These are phyloP conservation scores for Penelope pileata DNA, from an alignment of 2,113 vertebrate genomes.

Conservation along the genomic window DNA sequence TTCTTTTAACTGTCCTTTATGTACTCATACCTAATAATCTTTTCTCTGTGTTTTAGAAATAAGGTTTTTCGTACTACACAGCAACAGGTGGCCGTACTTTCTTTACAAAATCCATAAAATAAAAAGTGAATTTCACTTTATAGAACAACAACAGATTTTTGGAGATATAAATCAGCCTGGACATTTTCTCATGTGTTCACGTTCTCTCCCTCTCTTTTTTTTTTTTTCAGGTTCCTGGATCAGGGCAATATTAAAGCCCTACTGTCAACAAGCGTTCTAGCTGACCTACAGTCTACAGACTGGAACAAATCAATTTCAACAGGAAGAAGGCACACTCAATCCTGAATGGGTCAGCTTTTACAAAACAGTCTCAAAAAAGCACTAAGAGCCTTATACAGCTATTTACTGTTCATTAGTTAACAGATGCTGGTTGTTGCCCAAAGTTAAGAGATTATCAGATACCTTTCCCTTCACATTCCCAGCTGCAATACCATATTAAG, in stretches of 20 bases:
- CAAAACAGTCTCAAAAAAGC: not conserved
- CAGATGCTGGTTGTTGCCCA: not conserved
- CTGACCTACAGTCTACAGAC: not conserved
- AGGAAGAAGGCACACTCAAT: not conserved
- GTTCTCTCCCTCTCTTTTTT: no score
- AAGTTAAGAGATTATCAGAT: not conserved
- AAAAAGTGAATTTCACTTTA: not conserved
- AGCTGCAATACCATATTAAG: not conserved
- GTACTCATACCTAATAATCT: not conserved
- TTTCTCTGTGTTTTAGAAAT: not conserved
- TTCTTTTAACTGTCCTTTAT: not conserved
- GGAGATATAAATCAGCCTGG: not conserved
- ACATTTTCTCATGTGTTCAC: not conserved
- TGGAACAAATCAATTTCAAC: not conserved
- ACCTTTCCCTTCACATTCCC: not conserved
- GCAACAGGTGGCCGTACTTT: not conserved
- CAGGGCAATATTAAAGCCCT: not conserved
- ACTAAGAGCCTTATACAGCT: not conserved
- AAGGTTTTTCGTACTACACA: not conserved
- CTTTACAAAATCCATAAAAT: not conserved
- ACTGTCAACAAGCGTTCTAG: not conserved
- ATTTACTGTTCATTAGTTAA: not conserved
- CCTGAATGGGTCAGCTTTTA: not conserved
- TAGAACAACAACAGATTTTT: not conserved
- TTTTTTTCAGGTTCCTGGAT: not conserved